phyloP scores from a whole-genome alignment of 2,888 invertebrate species.

The Torymus aiolomorphi region DNA sequence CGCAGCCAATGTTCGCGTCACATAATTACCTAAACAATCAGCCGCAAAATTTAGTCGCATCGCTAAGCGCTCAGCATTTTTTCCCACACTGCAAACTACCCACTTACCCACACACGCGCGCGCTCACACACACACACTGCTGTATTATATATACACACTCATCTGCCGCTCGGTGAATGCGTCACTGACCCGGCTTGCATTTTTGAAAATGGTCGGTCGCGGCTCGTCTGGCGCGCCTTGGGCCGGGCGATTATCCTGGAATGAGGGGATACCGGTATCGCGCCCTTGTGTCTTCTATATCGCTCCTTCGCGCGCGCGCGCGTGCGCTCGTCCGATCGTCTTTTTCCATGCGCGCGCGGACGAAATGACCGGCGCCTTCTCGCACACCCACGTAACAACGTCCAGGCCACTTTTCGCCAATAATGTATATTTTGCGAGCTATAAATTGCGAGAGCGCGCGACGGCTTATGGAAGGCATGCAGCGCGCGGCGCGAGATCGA shows the following conservation, averaged over 20 bases:
- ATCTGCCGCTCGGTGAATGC: neutral
- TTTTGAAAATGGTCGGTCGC: constrained; percentile 49
- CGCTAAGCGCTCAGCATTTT: no score
- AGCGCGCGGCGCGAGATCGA: neutral
- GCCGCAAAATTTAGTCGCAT: no score
- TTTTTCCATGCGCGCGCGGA: constrained; percentile 26
- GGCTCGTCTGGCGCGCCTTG: constrained; percentile 2
- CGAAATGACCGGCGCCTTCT: constrained; percentile 48
- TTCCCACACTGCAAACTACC: no score
- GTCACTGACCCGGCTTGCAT: constrained; percentile 46
- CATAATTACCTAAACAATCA: no score
- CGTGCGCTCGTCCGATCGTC: constrained; percentile 12
- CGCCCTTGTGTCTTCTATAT: constrained; percentile 62
- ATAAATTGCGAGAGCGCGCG: constrained; percentile 37
- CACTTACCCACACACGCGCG: constrained; percentile 4
- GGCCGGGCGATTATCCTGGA: constrained; percentile 72
- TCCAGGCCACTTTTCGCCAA: constrained; percentile 16
- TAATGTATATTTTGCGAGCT: constrained; percentile 44
- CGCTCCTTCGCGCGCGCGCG: constrained; percentile 43
- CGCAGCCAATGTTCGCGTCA: no score
- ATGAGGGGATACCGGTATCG: constrained; percentile 75
- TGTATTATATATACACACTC: no score
- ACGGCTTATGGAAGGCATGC: constrained; percentile 30
- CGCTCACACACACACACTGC: no score
- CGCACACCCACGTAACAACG: constrained; percentile 52